These are phyloP conservation scores for Glossosoma conforme DNA, from an alignment of 1,140 invertebrate species.

Conservation along the genomic window DNA sequence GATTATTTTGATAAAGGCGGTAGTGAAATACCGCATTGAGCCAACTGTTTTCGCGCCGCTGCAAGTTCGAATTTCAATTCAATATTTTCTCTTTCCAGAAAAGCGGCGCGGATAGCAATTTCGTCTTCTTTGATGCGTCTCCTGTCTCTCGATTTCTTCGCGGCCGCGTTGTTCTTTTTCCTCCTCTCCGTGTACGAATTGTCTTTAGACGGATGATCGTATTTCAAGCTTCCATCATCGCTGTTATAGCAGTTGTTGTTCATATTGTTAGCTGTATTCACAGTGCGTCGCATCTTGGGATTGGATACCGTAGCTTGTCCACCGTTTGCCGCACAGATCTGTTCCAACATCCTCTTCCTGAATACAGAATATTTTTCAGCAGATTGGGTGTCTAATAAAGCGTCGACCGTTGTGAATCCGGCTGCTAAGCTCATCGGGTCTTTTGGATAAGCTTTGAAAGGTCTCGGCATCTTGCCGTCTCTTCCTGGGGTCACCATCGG, in stretches of 20 bases:
- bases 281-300: slow-evolving; percentile 58
- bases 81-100: slow-evolving; percentile 76
- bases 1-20: no score
- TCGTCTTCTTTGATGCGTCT: slow-evolving; percentile 87
- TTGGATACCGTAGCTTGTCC: slow-evolving; percentile 53
- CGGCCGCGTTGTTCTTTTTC: slow-evolving; percentile 92
- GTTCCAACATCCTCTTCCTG: slow-evolving; percentile 58
- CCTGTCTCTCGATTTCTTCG: slow-evolving; percentile 88
- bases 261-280: slow-evolving; percentile 35
- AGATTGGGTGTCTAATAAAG: slow-evolving; percentile 48
- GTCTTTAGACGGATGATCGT: slow-evolving; percentile 59
- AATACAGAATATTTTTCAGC: slow-evolving; percentile 63
- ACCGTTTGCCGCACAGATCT: slow-evolving; percentile 57
- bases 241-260: slow-evolving; percentile 19
- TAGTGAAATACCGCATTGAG: not conserved
- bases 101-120: slow-evolving; percentile 81
- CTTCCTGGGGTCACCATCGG: slow-evolving; percentile 26
- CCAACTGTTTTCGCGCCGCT: slow-evolving; percentile 43
- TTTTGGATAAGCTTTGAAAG: slow-evolving; percentile 69
- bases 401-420: slow-evolving; percentile 42
- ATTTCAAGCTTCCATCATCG: slow-evolving; percentile 35
- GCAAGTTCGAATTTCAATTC: slow-evolving; percentile 61
- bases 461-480: slow-evolving; percentile 48
- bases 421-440: slow-evolving; percentile 58
- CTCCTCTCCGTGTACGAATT: slow-evolving; percentile 82